These are phyloP conservation scores for Rhombomys opimus DNA, from an alignment of 2,113 vertebrate species.

Conservation along the genomic window DNA sequence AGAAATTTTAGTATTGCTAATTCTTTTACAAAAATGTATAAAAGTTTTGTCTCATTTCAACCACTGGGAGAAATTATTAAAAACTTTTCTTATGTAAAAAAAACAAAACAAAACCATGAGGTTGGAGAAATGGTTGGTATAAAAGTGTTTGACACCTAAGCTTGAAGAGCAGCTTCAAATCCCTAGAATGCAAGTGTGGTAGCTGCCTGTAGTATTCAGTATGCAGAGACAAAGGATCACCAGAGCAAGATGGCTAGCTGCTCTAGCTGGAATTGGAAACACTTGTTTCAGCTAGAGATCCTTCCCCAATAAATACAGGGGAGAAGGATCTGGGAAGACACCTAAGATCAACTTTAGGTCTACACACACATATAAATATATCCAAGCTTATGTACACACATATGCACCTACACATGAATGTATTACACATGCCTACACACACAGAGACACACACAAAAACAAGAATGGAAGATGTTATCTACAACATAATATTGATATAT, in stretches of 20 bases:
- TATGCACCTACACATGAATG: neutral
- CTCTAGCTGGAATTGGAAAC: too few species aligned
- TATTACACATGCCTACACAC: neutral
- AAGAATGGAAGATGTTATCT: neutral
- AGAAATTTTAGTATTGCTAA: slow-evolving; percentile 31
- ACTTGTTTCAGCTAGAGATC: neutral
- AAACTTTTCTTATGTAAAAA: neutral
- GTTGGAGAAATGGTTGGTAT: too few species aligned
- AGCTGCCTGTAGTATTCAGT: neutral
- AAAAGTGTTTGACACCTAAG: neutral
- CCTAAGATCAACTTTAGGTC: neutral
- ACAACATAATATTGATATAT: neutral
- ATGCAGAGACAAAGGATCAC: neutral
- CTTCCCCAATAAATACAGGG: neutral
- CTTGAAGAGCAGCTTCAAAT: neutral
- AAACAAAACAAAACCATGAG: neutral
- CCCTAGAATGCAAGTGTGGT: neutral
- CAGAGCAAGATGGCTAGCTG: neutral
- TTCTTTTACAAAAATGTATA: neutral
- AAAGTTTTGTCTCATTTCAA: neutral
- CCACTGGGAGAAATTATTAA: neutral
- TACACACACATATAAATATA: neutral
- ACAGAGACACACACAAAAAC: neutral
- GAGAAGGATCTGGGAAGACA: neutral
- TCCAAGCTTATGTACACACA: neutral